Conservation (phyloP, 1,140 invertebrate genomes). For the Holcopasites calliopsidis region DNA sequence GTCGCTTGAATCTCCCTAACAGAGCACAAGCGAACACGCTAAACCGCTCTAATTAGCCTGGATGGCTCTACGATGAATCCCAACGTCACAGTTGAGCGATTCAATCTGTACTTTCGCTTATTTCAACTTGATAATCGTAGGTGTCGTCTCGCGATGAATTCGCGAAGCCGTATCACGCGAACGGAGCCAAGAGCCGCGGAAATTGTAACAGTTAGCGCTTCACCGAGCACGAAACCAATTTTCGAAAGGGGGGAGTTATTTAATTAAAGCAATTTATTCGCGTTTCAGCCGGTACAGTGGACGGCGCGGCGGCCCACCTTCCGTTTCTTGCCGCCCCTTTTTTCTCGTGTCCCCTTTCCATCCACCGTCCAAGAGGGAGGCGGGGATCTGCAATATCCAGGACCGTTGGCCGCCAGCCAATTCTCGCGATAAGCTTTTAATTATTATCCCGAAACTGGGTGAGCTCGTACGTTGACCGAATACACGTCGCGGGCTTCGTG, state of each 20-base stretch:
- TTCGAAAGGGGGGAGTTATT: constrained; percentile 60
- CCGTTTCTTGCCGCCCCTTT: constrained; percentile 40
- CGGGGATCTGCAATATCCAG: constrained; percentile 57
- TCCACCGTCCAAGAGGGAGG: background rate
- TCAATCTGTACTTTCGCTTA: background rate
- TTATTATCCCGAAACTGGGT: constrained; percentile 58
- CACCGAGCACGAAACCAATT: constrained; percentile 66
- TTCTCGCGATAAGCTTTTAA: constrained; percentile 64
- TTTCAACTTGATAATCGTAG: background rate
- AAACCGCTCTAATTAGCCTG: background rate
- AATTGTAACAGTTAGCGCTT: constrained; percentile 57
- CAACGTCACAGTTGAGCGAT: background rate
- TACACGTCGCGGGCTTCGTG: background rate
- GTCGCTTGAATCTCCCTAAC: background rate
- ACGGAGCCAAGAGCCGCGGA: constrained; percentile 24
- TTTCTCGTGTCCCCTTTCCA: background rate
- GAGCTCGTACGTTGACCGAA: constrained; percentile 23
- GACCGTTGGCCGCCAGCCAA: constrained; percentile 53
- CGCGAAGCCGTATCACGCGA: background rate
- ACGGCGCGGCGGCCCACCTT: constrained; percentile 28
- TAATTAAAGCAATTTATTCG: constrained; percentile 67
- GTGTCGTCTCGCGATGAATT: background rate
- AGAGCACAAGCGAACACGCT: background rate
- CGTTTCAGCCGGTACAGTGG: constrained; percentile 25
- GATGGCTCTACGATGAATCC: background rate